phyloP scores from a whole-genome alignment of 1,140 invertebrate species.

The Sinella curviseta region DNA sequence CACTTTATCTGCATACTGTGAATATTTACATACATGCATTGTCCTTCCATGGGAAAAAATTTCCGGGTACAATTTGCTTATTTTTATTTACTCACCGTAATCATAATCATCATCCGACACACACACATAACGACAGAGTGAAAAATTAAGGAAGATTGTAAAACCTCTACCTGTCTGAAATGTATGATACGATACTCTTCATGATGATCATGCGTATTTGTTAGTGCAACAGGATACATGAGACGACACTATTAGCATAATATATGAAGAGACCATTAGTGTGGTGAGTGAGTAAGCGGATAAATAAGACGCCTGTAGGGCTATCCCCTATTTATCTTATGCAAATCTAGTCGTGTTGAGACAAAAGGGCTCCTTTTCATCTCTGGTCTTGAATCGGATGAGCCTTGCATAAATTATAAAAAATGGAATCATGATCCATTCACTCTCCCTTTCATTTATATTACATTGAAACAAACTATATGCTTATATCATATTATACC shows the following conservation, averaged over 20 bases:
- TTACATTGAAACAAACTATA: not conserved
- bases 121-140: not conserved
- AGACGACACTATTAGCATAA: conserved; percentile 21
- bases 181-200: not conserved
- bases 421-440: conserved; percentile 25
- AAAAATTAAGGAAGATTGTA: not conserved
- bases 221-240: conserved; percentile 3
- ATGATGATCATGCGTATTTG: not conserved
- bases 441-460: conserved; percentile 2
- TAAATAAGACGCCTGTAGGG: conserved; percentile 25
- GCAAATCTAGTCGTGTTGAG: not conserved
- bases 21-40: conserved; percentile 21
- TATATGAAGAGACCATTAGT: conserved; percentile 18
- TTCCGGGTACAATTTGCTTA: conserved; percentile 18
- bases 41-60: conserved; percentile 19
- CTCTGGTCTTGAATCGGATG: conserved; percentile 20
- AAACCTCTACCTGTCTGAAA: not conserved
- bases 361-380: not conserved
- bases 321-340: conserved; percentile 25
- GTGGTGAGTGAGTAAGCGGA: conserved; percentile 15
- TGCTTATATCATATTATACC: not conserved
- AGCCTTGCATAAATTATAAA: conserved; percentile 26
- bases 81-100: conserved; percentile 7
- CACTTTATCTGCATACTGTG: conserved; percentile 17
- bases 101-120: conserved; percentile 6